Conservation (phyloP, 2,888 invertebrate species). For the Plagiodera versicolora region DNA sequence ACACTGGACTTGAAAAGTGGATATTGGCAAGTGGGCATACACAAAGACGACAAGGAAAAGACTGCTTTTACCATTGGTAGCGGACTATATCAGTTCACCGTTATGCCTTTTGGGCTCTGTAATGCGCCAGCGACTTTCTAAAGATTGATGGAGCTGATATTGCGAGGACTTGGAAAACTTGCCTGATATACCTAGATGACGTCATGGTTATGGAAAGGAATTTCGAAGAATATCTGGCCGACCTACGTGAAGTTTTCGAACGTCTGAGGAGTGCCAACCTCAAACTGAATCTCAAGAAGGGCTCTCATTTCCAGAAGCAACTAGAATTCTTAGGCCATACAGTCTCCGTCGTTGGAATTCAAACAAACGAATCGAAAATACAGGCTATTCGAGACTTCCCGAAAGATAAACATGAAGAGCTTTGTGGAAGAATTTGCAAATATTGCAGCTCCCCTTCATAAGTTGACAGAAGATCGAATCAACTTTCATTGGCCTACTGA, state of each 20-base stretch:
- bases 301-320: background rate
- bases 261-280: background rate
- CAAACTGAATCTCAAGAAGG: constrained; percentile 1
- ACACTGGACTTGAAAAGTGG: constrained; percentile 27
- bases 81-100: constrained; percentile 36
- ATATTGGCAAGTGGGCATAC: constrained; percentile 28
- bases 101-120: constrained; percentile 37
- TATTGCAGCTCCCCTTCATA: constrained; percentile 13
- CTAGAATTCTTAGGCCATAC: no score
- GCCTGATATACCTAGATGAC: constrained; percentile 33
- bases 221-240: constrained; percentile 26
- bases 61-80: constrained; percentile 32
- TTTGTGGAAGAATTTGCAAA: constrained; percentile 28
- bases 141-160: constrained; percentile 29
- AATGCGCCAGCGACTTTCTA: constrained; percentile 36
- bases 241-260: constrained; percentile 12
- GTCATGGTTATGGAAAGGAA: constrained; percentile 24
- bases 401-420: background rate
- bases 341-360: no score
- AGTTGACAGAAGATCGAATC: background rate
- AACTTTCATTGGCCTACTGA: background rate
- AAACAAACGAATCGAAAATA: background rate
- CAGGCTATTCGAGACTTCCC: background rate
- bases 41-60: constrained; percentile 28
- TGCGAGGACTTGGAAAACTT: constrained; percentile 31